Conservation (phyloP, 2,797 vertebrate genomes). For the Gymnopithys bicolor region DNA sequence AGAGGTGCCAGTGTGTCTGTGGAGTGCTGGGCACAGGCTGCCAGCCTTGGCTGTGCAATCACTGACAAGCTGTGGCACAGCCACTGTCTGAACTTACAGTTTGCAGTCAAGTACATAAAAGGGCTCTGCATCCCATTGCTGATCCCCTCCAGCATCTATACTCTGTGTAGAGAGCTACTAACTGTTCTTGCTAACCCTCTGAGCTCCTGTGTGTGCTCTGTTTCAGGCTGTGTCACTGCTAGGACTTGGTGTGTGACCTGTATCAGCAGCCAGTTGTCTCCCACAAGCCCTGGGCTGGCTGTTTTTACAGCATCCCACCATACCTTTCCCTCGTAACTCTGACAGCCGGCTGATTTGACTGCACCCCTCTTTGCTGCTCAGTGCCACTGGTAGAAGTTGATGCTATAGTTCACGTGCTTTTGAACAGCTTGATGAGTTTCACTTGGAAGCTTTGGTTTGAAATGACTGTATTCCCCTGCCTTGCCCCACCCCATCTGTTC, state of each 20-base stretch:
- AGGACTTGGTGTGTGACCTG: not conserved
- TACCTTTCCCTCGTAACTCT: not conserved
- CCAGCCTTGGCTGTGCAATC: not conserved
- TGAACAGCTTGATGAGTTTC: constrained; percentile 10
- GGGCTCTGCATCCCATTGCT: not conserved
- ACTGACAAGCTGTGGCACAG: not conserved
- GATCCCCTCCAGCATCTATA: not conserved
- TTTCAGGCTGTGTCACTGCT: not conserved
- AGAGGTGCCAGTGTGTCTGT: not conserved
- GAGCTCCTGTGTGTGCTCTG: not conserved
- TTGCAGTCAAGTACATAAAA: not conserved
- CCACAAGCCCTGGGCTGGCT: not conserved
- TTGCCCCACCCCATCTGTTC: not conserved
- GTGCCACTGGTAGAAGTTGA: not conserved
- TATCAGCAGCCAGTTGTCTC: not conserved
- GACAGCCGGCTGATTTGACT: not conserved
- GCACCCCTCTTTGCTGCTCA: not conserved
- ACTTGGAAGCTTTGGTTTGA: not conserved
- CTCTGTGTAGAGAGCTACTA: not conserved
- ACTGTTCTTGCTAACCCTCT: constrained; percentile 27
- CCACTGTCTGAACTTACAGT: not conserved
- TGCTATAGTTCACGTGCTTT: not conserved
- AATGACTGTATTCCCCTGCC: not conserved
- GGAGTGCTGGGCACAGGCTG: not conserved
- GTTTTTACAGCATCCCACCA: not conserved